Base-by-base conservation (phyloP, 2,888 invertebrate genomes). In the Tortrix viridana region DNA sequence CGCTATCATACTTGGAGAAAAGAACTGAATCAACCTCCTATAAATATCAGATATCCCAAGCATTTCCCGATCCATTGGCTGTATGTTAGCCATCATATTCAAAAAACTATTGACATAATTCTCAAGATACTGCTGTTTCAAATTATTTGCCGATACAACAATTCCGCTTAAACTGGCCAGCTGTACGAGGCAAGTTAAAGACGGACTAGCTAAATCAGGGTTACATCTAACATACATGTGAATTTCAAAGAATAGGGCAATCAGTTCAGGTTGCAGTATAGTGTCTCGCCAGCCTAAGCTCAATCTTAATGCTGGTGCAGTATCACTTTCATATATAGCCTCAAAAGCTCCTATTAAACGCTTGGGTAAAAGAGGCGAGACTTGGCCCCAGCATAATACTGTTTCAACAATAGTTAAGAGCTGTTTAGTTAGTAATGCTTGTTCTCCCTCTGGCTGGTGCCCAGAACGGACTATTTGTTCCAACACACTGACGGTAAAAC, bases 341-440 rank as follows among this genome's bases (percentile, higher is more conserved):
- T 95, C 95, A 79, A 96, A 96, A 16, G 95, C 94, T 14, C 95
- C 95, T 62, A 96, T 94, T 69, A 96, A 74, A 65, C 95, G 90
- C 85, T 95, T 95, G 0, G 95, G 95, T 69, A 95, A 93, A 84
- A 90, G 76, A 54, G 94, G 93, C 22, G 95, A 94, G 5, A 95
- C 94, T 84, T 96, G 97, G 72, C 95, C 95, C 98, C 98, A 98
- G 48, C 95, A 95, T 52, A 98, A 88, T 61, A 97, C 94, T 66
- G 94, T 94, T 84, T 97, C 97, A 0, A 95, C 94, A 66, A 98
- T 96, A 57, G 94, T 93, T n/a, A 98, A 84, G 49, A 96, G 86
- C 74, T 95, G 94, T 71, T 95, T 94, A 1, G 95, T 92, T 43
- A 97, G 83, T 43, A 93, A 85, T 20, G 89, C 91, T 68, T 87